Evolutionary conservation across 2,113 vertebrate genomes (phyloP), one percentile per base, ranked within the genome.

Genomic region (Erpornis zantholeuca): DNA sequence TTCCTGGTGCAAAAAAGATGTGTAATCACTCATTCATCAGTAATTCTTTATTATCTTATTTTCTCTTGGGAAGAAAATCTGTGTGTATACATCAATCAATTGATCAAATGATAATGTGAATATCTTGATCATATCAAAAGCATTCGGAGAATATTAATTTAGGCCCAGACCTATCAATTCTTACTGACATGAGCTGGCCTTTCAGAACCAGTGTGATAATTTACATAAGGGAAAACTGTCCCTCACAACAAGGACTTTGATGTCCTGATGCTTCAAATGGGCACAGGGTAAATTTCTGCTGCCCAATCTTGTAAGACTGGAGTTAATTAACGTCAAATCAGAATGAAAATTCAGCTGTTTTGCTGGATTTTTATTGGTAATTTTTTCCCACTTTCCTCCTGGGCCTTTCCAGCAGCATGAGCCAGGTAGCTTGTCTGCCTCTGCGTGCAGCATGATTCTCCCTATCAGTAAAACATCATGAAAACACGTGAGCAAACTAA

Each of bases 11-110:
- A 92, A 94, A 92, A 68, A 85, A 84, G 54, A 80, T 66, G 61
- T 75, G 60, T 77, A 92, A 92, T 96, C 75, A 59, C 47, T 94
- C 57, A 88, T 92, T 94, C 87, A 82, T 91, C 91, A 68, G 86
- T 82, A 82, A 90, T 95, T 92, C 86, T 91, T 96, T 95, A 92
- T 95, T 95, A 95, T 64, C 69, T 73, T 61, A 47, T 96, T 91
- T 96, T 91, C 84, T 92, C 82, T 73, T 70, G 77, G 54, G 83
- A 87, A 66, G 72, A 94, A 92, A 92, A 86, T 71, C 70, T 40
- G 83, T 81, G 88, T 12, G 2, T 60, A 52, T 82, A 65, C 86
- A 94, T 93, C 90, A 92, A 92, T 97, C 91, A 96, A 61, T 92
- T 94, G 91, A 91, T 92, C 84, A 94, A 90, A 78, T 2, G 36